These are phyloP conservation scores for Leptopilina myrica DNA, from an alignment of 2,888 invertebrate genomes.

Conservation along the genomic window DNA sequence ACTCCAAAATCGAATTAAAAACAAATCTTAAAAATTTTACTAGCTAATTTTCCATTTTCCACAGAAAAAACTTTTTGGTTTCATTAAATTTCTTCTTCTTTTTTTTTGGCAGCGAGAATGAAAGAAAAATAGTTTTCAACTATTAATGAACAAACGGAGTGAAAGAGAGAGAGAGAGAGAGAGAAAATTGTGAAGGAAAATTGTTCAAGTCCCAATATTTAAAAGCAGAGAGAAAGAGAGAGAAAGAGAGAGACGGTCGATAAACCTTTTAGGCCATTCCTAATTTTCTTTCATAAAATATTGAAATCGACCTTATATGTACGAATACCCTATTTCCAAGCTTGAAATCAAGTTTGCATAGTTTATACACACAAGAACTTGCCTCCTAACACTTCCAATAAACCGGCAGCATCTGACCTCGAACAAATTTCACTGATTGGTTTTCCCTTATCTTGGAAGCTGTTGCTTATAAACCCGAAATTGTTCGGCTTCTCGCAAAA, in stretches of 20 bases:
- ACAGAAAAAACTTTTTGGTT: too few relatives aligned
- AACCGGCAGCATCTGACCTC: neutral
- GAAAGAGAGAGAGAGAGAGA: neutral
- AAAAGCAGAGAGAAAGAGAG: neutral
- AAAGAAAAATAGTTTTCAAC: neutral
- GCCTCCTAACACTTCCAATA: neutral
- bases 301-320: neutral
- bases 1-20: too few relatives aligned
- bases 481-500: neutral
- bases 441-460: neutral
- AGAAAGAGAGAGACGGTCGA: neutral
- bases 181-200: neutral
- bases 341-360: conserved; percentile 30
- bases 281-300: conserved; percentile 16
- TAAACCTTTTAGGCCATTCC: neutral
- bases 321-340: neutral
- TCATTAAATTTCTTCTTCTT: too few relatives aligned
- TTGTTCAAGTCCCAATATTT: conserved; percentile 14
- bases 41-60: too few relatives aligned
- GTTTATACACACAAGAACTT: conserved; percentile 19
- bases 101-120: neutral
- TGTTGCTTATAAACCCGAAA: conserved; percentile 3
- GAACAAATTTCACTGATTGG: conserved; percentile 6
- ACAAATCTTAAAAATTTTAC: too few relatives aligned
- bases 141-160: neutral